phyloP scores from a whole-genome alignment of 2,888 invertebrate species.

The Mylabris sibirica region DNA sequence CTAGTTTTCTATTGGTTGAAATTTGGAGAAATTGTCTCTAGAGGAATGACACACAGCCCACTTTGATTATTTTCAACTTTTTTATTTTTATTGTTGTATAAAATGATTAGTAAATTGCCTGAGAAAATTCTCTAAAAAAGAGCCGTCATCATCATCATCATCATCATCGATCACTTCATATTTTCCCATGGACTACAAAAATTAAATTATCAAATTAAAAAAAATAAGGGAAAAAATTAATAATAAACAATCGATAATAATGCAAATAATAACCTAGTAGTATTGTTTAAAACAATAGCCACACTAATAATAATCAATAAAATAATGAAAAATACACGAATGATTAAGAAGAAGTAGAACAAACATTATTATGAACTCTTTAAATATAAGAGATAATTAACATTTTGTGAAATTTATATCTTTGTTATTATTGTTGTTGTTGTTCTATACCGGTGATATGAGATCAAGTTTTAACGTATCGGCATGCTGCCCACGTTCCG shows the following conservation, averaged over 20 bases:
- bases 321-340: not conserved
- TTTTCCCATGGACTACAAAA: slow-evolving; percentile 7
- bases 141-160: no score
- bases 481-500: slow-evolving; percentile 14
- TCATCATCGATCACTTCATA: not conserved
- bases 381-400: not conserved
- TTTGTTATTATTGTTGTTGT: not conserved
- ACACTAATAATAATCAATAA: slow-evolving; percentile 6
- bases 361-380: not conserved
- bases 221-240: not conserved
- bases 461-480: not conserved
- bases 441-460: not conserved
- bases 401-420: not conserved
- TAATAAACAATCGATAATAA: not conserved
- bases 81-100: not conserved
- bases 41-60: not conserved
- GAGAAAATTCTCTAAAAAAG: not conserved
- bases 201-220: not conserved
- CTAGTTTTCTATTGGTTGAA: no score
- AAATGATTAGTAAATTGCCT: not conserved
- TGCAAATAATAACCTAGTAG: not conserved
- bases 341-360: not conserved
- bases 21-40: no score
- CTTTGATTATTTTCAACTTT: no score
- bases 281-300: not conserved